Base-by-base conservation (phyloP, 2,113 vertebrate species). In the Burhinus oedicnemus region DNA sequence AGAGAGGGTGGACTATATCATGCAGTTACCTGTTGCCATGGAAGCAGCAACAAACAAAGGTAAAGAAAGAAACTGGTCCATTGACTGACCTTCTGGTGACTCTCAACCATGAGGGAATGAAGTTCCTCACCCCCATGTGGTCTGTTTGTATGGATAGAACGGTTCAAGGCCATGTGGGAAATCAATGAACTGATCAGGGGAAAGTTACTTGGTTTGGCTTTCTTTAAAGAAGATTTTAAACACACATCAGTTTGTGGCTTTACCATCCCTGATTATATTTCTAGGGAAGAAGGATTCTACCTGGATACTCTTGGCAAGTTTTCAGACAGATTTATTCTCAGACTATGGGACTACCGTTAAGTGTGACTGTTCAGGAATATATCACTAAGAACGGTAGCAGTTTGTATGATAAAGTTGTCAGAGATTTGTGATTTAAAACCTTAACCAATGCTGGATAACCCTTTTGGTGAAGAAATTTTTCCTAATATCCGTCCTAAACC, bases 11-110 rank as follows among this genome's bases (percentile, higher is more conserved):
- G 99, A 99, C 95, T 99, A 99, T 87, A 98, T 99, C 98, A 99
- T 99, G 98, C 99, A 99, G 97, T 83, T 99, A 49, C 99, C 99
- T 10, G 98, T 99, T 77, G 99, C 99, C 36, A 97, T 99, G 66
- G 99, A 99, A 94, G 98, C 99, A 8, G 99, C 99, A 32, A 98
- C 97, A 72, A 99, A 99, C 97, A 99, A 99, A 98, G 99, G 99
- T 99, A 97, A 97, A 10, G 68, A 36, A 60, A 26, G 6, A 70
- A 65, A 42, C 34, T 40, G 32, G 30, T 44, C 54, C 65, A 4
- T 70, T 76, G 23, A 27, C 38, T 83, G 55, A 60, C n/a, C 27
- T 72, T 87, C 52, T 69, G 47, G 34, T 60, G 44, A 69, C 42
- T 42, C 32, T 84, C 34, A 68, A 15, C 32, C 34, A 13, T 11